Evolutionary conservation across 53 echinoderm and acorn worm genomes (phyloP).

Genomic region (Astropecten irregularis): DNA sequence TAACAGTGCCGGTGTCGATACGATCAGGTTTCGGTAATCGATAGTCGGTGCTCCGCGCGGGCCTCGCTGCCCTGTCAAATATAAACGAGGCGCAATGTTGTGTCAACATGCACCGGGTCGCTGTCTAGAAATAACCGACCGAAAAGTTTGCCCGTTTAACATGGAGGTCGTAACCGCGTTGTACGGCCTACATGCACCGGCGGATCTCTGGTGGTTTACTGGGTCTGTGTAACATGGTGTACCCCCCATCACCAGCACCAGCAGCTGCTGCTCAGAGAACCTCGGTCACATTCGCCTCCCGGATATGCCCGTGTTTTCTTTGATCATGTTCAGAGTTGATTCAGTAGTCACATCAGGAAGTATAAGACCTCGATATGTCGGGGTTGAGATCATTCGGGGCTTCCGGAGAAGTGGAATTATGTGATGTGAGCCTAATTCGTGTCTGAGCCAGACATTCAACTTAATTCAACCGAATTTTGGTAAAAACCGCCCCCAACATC

Average conservation of each 20-base stretch:
- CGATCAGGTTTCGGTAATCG: background rate
- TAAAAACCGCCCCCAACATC: too few relatives aligned
- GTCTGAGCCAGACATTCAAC: too few relatives aligned
- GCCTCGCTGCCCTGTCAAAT: background rate
- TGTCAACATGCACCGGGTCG: slow-evolving; percentile 20
- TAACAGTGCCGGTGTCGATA: background rate
- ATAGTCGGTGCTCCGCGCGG: background rate
- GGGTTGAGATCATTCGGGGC: too few relatives aligned
- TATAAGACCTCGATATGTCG: too few relatives aligned
- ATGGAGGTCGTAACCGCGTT: background rate
- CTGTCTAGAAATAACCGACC: background rate
- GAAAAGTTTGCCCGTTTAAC: background rate
- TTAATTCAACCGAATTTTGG: too few relatives aligned
- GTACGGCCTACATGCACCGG: background rate
- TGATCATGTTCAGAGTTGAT: too few relatives aligned
- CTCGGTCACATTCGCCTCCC: background rate
- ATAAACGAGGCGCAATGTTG: background rate
- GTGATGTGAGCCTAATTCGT: too few relatives aligned
- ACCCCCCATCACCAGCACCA: background rate
- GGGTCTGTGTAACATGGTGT: background rate
- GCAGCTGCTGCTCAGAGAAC: background rate
- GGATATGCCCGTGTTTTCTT: too few relatives aligned
- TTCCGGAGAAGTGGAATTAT: too few relatives aligned
- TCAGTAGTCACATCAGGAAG: too few relatives aligned
- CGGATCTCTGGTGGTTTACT: background rate